Percentiles rank a stretch among this genome's conserved stretches.
Conservation (phyloP, 2,888 invertebrate genomes). For the Corbicula japonica region DNA sequence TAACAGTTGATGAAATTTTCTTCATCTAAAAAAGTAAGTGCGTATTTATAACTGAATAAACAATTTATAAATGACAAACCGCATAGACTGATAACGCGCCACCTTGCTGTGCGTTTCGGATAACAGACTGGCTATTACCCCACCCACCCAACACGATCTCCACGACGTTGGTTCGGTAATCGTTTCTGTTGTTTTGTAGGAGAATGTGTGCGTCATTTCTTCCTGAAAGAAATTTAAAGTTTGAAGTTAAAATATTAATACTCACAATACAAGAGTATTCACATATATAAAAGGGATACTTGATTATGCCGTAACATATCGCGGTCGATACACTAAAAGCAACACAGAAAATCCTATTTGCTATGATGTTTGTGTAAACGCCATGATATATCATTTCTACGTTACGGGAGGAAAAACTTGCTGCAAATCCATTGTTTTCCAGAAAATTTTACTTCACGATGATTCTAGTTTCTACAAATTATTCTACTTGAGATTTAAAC, state of each 20-base stretch:
- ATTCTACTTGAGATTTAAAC: no score
- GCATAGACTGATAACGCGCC: neutral
- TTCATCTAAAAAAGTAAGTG: no score
- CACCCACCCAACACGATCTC: slow-evolving; percentile 53
- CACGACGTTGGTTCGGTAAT: slow-evolving; percentile 42
- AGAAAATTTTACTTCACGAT: no score
- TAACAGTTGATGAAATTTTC: no score
- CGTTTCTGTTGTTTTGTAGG: slow-evolving; percentile 17
- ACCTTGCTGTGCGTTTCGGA: slow-evolving; percentile 43
- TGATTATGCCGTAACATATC: neutral
- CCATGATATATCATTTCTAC: no score
- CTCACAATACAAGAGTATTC: neutral
- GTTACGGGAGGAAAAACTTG: no score
- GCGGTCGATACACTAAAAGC: neutral
- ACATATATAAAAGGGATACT: neutral
- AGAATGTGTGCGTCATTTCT: slow-evolving; percentile 46
- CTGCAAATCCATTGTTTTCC: no score
- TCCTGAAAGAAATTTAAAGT: neutral
- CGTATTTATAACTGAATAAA: no score
- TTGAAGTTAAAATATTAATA: neutral
- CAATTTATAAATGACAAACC: no score
- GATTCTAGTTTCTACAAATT: no score
- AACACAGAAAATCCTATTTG: neutral
- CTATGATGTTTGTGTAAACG: neutral
- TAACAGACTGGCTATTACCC: slow-evolving; percentile 44